Evolutionary conservation across 2,888 invertebrate species (phyloP), one percentile per base, ranked within the genome.

Genomic region (Meta bourneti): DNA sequence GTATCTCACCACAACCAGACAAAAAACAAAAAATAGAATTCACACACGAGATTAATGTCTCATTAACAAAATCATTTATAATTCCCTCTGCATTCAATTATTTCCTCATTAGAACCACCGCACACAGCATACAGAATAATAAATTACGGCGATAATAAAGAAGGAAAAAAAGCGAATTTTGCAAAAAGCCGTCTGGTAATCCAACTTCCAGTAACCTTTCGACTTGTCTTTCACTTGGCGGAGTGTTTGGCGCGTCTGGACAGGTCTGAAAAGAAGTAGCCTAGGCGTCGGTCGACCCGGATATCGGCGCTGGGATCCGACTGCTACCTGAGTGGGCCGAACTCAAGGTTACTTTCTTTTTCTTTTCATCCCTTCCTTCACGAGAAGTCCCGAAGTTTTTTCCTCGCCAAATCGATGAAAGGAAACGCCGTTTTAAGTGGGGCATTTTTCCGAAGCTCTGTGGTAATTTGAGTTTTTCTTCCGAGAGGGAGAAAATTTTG

Each of bases 241-340:
- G 72, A 7, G 19, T 20, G 49, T 74, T 87, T 87, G 86, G 91
- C 91, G 86, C 85, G 90, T 91, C 91, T 82, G 86, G 86, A 71
- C 90, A 79, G 78, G 72, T 51, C 54, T 75, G 54, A 52, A 81
- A 51, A 54, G 80, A 7, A 61, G 83, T 83, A 83, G 87, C 83
- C 79, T 91, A 87, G 91, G 91, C 91, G 91, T 91, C 78, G 91
- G 87, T 87, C 75, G 91, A 91, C 91, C 91, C 91, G 91, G 91
- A 91, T 91, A 91, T 90, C 89, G 89, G 61, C 77, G 79, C 86
- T 19, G 54, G 61, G 69, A 52, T 20, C 69, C 85, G 48, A 52
- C 82, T 19, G 20, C 49, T 19, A n/a, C 69, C 83, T 84, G 89
- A 89, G 89, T 82, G 84, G 89, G 89, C 82, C 69, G 89, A 19